These are phyloP conservation scores for Eilema depressum DNA, from an alignment of 2,888 invertebrate species.

Conservation along the genomic window DNA sequence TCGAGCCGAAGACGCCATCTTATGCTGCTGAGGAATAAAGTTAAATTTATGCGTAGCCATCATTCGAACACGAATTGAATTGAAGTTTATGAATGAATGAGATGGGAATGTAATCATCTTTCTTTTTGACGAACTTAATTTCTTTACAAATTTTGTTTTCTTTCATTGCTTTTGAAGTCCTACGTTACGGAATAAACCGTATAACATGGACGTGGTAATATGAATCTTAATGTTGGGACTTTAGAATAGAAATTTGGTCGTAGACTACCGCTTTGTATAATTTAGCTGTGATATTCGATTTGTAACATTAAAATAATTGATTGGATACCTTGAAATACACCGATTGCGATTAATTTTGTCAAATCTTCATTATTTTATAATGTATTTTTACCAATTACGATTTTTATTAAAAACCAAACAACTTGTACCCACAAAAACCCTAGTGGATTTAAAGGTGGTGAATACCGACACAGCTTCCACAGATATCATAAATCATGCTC, in stretches of 20 bases:
- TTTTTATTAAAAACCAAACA: not conserved
- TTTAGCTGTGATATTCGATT: not conserved
- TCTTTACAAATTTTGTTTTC: not conserved
- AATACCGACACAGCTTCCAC: not conserved
- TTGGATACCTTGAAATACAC: not conserved
- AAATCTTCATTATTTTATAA: too few species aligned
- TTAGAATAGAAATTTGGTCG: not conserved
- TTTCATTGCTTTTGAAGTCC: not conserved
- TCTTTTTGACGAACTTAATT: not conserved
- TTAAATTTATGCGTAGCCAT: conserved; percentile 9
- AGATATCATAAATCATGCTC: not conserved
- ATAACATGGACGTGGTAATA: not conserved
- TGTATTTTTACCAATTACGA: not conserved
- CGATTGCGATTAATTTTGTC: too few species aligned
- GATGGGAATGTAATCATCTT: not conserved
- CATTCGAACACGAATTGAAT: conserved; percentile 4
- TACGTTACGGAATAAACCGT: not conserved
- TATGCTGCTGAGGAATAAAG: not conserved
- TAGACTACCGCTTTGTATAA: not conserved
- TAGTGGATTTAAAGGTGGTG: not conserved
- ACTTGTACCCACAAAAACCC: not conserved
- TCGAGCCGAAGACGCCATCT: not conserved
- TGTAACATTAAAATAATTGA: not conserved
- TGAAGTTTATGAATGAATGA: conserved; percentile 10
- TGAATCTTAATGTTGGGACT: not conserved